Percentiles rank a stretch among this genome's conserved stretches.
These are phyloP conservation scores for Plagiodera versicolora DNA, from an alignment of 2,888 invertebrate genomes.

Conservation along the genomic window DNA sequence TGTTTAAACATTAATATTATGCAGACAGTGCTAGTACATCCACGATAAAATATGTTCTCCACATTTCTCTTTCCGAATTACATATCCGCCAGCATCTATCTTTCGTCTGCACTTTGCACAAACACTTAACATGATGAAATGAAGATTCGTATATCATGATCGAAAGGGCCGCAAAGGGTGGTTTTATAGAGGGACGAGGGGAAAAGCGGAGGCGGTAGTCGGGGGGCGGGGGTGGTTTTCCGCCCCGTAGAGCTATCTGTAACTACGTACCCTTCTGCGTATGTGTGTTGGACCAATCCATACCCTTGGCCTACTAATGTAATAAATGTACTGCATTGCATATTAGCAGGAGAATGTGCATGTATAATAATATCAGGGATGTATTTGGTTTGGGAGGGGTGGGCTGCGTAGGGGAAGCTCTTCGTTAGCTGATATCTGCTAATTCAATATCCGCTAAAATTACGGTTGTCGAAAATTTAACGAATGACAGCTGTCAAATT, in stretches of 20 bases:
- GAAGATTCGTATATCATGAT: conserved; percentile 34
- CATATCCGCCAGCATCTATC: not conserved
- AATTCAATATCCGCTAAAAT: too few species aligned
- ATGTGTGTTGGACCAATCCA: conserved; percentile 43
- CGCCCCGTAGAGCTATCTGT: conserved; percentile 40
- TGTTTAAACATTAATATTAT: too few species aligned
- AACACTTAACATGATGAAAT: conserved; percentile 30
- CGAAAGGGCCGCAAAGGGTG: conserved; percentile 22
- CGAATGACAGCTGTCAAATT: too few species aligned
- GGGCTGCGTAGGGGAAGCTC: not conserved
- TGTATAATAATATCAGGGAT: conserved; percentile 38
- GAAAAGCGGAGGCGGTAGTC: conserved; percentile 15
- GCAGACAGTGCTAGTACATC: too few species aligned
- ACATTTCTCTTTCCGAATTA: not conserved
- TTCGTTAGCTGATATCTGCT: too few species aligned
- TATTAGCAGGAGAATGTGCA: conserved; percentile 44
- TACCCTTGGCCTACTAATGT: conserved; percentile 45
- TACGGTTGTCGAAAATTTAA: too few species aligned
- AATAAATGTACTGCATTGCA: conserved; percentile 51
- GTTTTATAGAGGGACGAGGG: conserved; percentile 15
- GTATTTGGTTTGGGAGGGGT: not conserved
- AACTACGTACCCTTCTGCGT: conserved; percentile 36
- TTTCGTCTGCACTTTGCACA: not conserved
- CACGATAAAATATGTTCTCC: not conserved
- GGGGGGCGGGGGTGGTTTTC: conserved; percentile 24